Percentiles rank a stretch among this genome's conserved stretches.
These are phyloP conservation scores for Drosophila sp. DNA, from an alignment of 1,140 invertebrate species.

Conservation along the genomic window DNA sequence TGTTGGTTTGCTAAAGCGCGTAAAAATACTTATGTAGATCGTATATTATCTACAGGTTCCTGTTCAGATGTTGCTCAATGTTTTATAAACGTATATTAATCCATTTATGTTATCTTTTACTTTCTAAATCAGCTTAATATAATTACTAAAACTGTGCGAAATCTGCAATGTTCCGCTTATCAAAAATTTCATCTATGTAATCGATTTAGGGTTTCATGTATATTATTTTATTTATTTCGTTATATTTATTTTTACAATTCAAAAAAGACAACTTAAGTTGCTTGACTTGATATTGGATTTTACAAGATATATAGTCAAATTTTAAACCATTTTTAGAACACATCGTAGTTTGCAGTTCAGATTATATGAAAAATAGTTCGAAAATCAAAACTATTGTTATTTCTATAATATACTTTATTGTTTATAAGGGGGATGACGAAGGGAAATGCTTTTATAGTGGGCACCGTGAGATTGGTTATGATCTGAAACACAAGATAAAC, in stretches of 20 bases:
- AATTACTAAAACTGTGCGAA: constrained; percentile 69
- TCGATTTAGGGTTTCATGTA: constrained; percentile 20
- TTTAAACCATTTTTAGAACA: constrained; percentile 76
- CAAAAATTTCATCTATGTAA: constrained; percentile 69
- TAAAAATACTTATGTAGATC: constrained; percentile 75
- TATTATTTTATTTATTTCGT: not conserved
- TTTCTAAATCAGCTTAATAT: constrained; percentile 67
- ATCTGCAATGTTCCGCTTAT: constrained; percentile 61
- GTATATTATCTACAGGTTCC: constrained; percentile 75
- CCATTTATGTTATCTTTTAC: constrained; percentile 20
- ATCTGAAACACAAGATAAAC: constrained; percentile 18
- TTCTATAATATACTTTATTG: not conserved
- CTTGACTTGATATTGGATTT: constrained; percentile 64
- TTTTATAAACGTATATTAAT: constrained; percentile 51
- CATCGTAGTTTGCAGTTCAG: constrained; percentile 74
- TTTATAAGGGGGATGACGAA: constrained; percentile 16
- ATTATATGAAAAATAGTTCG: constrained; percentile 38
- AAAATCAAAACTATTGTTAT: constrained; percentile 39
- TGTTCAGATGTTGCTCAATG: constrained; percentile 62
- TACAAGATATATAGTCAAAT: constrained; percentile 65
- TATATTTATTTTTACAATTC: constrained; percentile 49
- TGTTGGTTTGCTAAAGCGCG: constrained; percentile 72
- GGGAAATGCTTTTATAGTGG: constrained; percentile 33
- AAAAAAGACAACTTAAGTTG: constrained; percentile 56
- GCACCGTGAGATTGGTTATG: constrained; percentile 6